These are phyloP conservation scores for Nymphalis io DNA, from an alignment of 1,140 invertebrate species.

Conservation along the genomic window DNA sequence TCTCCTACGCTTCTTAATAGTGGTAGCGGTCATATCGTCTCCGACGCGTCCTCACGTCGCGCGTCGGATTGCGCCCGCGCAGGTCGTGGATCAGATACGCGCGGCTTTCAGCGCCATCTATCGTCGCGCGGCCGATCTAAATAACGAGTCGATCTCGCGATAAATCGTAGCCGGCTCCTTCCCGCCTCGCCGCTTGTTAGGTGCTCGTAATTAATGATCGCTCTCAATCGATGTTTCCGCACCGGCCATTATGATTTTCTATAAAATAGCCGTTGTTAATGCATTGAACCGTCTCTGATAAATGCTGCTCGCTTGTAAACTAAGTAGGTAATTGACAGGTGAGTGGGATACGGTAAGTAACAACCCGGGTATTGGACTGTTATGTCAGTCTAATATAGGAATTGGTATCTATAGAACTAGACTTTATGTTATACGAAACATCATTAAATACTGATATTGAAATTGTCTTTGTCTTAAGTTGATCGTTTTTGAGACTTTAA, in stretches of 20 bases:
- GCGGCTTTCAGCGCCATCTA: constrained; percentile 60
- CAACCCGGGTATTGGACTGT: constrained; percentile 8
- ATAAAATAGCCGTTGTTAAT: constrained; percentile 55
- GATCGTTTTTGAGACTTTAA: background rate
- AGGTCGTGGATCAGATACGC: constrained; percentile 66
- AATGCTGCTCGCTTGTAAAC: constrained; percentile 46
- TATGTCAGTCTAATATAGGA: constrained; percentile 18
- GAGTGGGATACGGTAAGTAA: constrained; percentile 41
- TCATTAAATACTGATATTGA: background rate
- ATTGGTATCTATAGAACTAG: background rate
- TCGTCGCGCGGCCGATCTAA: constrained; percentile 64
- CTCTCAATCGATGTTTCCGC: constrained; percentile 59
- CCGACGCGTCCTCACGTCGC: constrained; percentile 18
- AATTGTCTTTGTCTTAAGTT: background rate
- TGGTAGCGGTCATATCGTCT: constrained; percentile 20
- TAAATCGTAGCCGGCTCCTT: constrained; percentile 53
- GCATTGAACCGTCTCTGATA: constrained; percentile 45
- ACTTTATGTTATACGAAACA: background rate
- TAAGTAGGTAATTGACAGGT: constrained; percentile 46
- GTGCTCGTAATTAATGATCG: constrained; percentile 68
- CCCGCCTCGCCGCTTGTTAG: constrained; percentile 63
- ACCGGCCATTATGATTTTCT: constrained; percentile 69
- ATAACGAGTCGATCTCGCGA: constrained; percentile 67
- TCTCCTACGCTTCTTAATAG: constrained; percentile 12
- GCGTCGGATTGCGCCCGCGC: constrained; percentile 19